phyloP scores from a whole-genome alignment of 1,140 invertebrate genomes.

The Hestina assimilis region DNA sequence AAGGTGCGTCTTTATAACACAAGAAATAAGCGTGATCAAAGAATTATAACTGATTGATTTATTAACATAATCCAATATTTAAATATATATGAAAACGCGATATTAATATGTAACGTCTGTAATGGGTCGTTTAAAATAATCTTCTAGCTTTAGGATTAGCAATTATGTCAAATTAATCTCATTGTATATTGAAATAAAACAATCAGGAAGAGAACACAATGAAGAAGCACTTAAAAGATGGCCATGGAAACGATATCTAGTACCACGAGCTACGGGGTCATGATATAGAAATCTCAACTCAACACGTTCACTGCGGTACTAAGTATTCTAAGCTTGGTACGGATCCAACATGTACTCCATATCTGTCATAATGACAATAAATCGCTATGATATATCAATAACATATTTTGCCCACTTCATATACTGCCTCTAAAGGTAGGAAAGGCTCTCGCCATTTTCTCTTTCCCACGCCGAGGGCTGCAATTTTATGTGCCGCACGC shows the following conservation, averaged over 20 bases:
- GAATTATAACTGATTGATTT: neutral
- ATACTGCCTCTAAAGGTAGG: too few relatives aligned
- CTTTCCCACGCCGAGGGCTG: too few relatives aligned
- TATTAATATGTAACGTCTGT: neutral
- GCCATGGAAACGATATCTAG: constrained; percentile 43
- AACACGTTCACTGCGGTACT: too few relatives aligned
- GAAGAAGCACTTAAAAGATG: constrained; percentile 53
- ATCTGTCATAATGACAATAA: too few relatives aligned
- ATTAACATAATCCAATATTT: neutral
- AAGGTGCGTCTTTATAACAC: neutral
- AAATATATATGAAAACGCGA: neutral
- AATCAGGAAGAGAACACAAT: constrained; percentile 45
- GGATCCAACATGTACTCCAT: too few relatives aligned
- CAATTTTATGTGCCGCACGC: too few relatives aligned
- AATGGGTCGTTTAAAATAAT: neutral
- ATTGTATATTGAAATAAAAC: constrained; percentile 31
- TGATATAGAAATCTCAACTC: constrained; percentile 15
- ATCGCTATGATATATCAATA: too few relatives aligned
- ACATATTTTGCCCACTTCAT: too few relatives aligned
- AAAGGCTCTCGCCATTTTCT: too few relatives aligned
- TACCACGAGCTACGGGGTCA: constrained; percentile 31
- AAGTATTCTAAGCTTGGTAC: too few relatives aligned
- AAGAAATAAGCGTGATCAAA: neutral
- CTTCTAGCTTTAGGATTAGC: constrained; percentile 3
- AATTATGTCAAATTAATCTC: constrained; percentile 20